A percentile compares a stretch with the other conserved stretches of the same genome.
These are phyloP conservation scores for Drosophila saltans DNA, from an alignment of 1,140 invertebrate genomes.

Conservation along the genomic window DNA sequence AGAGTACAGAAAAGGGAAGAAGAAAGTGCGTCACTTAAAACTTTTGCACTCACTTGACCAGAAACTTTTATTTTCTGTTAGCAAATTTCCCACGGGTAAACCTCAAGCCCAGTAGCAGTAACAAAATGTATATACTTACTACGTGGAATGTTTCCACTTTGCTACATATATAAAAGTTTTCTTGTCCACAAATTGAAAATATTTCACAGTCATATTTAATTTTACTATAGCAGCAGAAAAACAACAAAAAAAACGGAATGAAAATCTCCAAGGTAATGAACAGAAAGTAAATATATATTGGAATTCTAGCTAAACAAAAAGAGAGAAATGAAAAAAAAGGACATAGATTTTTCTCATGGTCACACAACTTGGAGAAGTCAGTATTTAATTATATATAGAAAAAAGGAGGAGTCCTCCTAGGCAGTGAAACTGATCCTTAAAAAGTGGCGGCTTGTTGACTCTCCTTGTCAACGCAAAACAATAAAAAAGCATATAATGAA, in stretches of 20 bases:
- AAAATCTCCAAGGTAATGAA: constrained; percentile 75
- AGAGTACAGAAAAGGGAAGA: constrained; percentile 18
- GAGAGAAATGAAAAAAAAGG: too few species aligned
- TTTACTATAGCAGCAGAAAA: constrained; percentile 38
- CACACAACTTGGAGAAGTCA: constrained; percentile 3
- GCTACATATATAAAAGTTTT: constrained; percentile 54
- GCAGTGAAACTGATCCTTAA: constrained; percentile 48
- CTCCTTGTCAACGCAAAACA: constrained; percentile 45
- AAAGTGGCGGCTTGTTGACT: constrained; percentile 49
- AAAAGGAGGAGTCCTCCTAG: not conserved
- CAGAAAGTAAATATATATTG: not conserved
- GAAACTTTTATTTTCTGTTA: constrained; percentile 82
- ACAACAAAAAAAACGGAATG: constrained; percentile 6
- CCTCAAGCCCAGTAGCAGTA: constrained; percentile 46
- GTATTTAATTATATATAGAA: constrained; percentile 59
- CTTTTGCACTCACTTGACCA: constrained; percentile 81
- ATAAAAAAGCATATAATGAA: constrained; percentile 63
- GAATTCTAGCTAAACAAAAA: not conserved
- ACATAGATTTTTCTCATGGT: constrained; percentile 32
- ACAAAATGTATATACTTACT: constrained; percentile 47
- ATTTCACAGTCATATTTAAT: constrained; percentile 80
- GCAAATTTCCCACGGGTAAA: constrained; percentile 77
- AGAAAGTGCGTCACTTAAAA: constrained; percentile 82
- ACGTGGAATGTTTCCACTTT: constrained; percentile 23
- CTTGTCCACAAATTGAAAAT: constrained; percentile 80